Percentiles rank a stretch among this genome's conserved stretches.
These are phyloP conservation scores for Drosophila jambulina DNA, from an alignment of 1,140 invertebrate genomes.

Conservation along the genomic window DNA sequence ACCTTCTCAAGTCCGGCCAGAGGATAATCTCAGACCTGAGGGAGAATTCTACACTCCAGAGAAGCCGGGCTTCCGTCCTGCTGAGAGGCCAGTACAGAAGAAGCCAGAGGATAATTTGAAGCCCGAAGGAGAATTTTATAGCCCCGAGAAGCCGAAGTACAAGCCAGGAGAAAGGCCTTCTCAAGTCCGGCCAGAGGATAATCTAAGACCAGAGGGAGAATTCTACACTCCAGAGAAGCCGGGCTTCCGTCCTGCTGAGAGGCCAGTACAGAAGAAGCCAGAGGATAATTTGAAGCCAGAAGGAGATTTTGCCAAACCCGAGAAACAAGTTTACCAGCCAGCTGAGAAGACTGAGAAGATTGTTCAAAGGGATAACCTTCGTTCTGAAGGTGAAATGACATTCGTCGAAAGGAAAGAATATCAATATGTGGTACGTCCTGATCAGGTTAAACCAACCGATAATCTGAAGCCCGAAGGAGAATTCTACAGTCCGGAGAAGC, in stretches of 20 bases:
- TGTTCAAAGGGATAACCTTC: conserved; percentile 87
- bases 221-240: conserved; percentile 82
- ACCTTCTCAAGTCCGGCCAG: too few relatives aligned
- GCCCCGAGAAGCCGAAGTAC: neutral
- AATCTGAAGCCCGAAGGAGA: too few relatives aligned
- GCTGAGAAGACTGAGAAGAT: conserved; percentile 86
- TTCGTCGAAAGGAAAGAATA: conserved; percentile 83
- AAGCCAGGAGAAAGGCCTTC: neutral
- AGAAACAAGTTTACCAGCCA: conserved; percentile 86
- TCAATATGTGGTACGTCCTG: conserved; percentile 86
- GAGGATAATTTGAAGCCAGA: conserved; percentile 88
- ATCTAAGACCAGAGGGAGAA: conserved; percentile 85
- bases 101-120: too few relatives aligned
- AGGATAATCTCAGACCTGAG: too few relatives aligned
- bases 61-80: too few relatives aligned
- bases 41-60: too few relatives aligned
- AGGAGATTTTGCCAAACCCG: conserved; percentile 85
- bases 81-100: too few relatives aligned
- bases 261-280: conserved; percentile 33
- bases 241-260: conserved; percentile 85
- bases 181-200: conserved; percentile 86
- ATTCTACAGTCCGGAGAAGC: too few relatives aligned
- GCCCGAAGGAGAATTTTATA: too few relatives aligned
- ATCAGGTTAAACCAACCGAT: conserved; percentile 87
- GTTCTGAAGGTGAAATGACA: conserved; percentile 87